Evolutionary conservation across 1,140 invertebrate species (phyloP).

Genomic region (Drosophila paulistorum): DNA sequence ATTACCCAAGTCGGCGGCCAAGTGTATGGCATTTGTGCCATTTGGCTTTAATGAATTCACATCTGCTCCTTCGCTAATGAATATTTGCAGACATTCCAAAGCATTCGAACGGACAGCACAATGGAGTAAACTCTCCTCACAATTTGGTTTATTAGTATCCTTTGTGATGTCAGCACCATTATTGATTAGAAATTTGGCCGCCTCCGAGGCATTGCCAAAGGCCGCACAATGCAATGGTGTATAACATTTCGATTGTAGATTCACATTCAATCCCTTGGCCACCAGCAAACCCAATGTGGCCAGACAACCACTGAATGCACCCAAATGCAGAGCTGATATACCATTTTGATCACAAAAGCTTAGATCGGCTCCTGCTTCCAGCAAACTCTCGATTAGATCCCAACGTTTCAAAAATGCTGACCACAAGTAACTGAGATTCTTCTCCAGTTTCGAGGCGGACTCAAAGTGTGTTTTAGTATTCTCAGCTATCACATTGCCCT

Average conservation of each 20-base stretch:
- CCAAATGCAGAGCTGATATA: slow-evolving; percentile 88
- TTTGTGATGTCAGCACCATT: slow-evolving; percentile 86
- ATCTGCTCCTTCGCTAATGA: slow-evolving; percentile 88
- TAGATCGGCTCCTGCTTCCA: slow-evolving; percentile 87
- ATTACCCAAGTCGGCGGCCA: slow-evolving; percentile 90
- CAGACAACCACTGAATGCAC: slow-evolving; percentile 90
- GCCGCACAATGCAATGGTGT: slow-evolving; percentile 92
- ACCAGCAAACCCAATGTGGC: slow-evolving; percentile 89
- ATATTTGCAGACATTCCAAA: slow-evolving; percentile 88
- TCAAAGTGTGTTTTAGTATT: slow-evolving; percentile 84
- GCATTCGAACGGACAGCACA: slow-evolving; percentile 90
- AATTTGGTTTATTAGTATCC: slow-evolving; percentile 86
- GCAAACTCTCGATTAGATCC: slow-evolving; percentile 86
- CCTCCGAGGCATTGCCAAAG: slow-evolving; percentile 90
- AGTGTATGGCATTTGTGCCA: slow-evolving; percentile 90
- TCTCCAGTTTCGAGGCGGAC: slow-evolving; percentile 86
- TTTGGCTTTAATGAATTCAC: slow-evolving; percentile 88
- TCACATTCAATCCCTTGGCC: slow-evolving; percentile 87
- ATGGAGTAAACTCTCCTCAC: slow-evolving; percentile 90
- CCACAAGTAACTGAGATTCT: slow-evolving; percentile 88
- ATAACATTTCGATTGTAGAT: slow-evolving; percentile 87
- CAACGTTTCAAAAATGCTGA: slow-evolving; percentile 87
- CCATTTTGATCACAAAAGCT: slow-evolving; percentile 88
- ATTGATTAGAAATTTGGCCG: slow-evolving; percentile 88
- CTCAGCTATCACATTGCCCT: slow-evolving; percentile 85